phyloP scores from a whole-genome alignment of 2,113 vertebrate species.

The Struthio camelus region DNA sequence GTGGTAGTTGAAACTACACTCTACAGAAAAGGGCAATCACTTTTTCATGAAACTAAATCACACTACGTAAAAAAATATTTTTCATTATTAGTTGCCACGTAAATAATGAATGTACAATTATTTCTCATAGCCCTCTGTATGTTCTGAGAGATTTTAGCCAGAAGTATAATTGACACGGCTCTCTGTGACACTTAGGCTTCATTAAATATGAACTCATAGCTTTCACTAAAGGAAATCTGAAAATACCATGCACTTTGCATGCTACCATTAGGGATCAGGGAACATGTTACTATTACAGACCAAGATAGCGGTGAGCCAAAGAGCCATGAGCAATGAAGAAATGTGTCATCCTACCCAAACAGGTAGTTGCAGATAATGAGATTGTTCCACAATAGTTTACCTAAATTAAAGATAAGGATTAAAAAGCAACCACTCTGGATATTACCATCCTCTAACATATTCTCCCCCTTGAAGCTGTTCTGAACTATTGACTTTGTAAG shows the following conservation, averaged over 20 bases:
- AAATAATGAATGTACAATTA: constrained; percentile 52
- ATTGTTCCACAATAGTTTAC: neutral
- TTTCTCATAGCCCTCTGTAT: neutral
- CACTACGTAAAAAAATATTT: neutral
- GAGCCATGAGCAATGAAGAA: neutral
- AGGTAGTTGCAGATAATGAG: neutral
- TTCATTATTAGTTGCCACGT: constrained; percentile 25
- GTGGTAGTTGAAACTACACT: neutral
- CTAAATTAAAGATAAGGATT: neutral
- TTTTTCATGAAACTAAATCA: neutral
- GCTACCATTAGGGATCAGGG: neutral
- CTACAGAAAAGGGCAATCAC: neutral
- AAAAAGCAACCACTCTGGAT: neutral
- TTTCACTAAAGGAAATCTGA: neutral
- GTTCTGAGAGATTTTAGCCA: constrained; percentile 22
- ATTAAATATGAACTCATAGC: constrained; percentile 55
- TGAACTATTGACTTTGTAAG: neutral
- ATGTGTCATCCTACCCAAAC: neutral
- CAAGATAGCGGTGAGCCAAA: neutral
- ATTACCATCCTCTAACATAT: neutral
- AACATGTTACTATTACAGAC: neutral
- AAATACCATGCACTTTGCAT: neutral
- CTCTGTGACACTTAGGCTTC: neutral
- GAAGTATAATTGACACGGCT: constrained; percentile 17
- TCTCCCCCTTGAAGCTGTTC: neutral